Percentiles rank a stretch among this genome's conserved stretches.
Evolutionary conservation across 2,797 vertebrate species (phyloP).

Genomic region (Threskiornis aethiopicus): DNA sequence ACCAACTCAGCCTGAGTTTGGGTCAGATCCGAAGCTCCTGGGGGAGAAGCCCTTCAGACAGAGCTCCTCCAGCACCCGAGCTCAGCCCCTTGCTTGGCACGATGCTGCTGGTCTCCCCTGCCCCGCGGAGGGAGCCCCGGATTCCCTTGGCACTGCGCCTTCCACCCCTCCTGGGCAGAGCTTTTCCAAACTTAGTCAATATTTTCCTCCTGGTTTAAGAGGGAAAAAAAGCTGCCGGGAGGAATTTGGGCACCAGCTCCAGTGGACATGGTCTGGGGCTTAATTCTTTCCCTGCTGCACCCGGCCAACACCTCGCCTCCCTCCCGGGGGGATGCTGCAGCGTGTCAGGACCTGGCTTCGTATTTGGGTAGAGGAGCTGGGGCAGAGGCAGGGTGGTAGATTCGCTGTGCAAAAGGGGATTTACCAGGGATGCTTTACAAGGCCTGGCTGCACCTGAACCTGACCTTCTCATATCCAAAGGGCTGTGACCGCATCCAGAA

Average conservation of each 20-base stretch:
- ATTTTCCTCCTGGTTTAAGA: not conserved
- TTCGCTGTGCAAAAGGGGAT: not conserved
- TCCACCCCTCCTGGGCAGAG: not conserved
- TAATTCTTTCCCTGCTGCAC: not conserved
- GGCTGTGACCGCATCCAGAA: accelerated
- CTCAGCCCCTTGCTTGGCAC: not conserved
- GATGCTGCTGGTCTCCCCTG: not conserved
- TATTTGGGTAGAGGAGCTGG: not conserved
- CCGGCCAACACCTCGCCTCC: not conserved
- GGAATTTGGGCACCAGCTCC: not conserved
- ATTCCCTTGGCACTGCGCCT: accelerated
- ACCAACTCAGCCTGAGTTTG: not conserved
- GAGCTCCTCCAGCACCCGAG: not conserved
- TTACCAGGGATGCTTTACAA: not conserved
- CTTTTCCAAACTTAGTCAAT: not conserved
- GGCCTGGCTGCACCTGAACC: not conserved
- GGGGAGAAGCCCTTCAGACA: not conserved
- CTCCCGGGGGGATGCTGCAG: not conserved
- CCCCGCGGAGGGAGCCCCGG: not conserved
- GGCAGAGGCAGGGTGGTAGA: not conserved
- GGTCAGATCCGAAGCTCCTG: not conserved
- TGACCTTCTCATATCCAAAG: not conserved
- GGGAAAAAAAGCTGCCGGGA: not conserved
- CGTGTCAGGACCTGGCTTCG: not conserved
- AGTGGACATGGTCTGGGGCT: accelerated